Conservation (phyloP, 1,140 invertebrate genomes). For the Euwallacea similis region DNA sequence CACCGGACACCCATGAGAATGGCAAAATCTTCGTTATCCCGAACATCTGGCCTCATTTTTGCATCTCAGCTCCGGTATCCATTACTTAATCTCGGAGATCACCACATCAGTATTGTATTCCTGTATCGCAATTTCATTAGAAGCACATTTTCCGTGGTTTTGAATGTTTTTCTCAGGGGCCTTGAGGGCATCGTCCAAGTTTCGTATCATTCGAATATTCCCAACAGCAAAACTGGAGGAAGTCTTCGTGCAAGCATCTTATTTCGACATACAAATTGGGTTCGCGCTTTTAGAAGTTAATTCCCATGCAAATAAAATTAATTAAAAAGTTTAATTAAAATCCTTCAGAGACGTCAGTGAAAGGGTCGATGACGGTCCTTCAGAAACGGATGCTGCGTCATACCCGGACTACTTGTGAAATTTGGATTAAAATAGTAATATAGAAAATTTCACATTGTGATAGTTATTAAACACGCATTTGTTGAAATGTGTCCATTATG, state of each 20-base stretch:
- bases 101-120: not conserved
- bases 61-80: not conserved
- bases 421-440: not conserved
- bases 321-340: conserved; percentile 46
- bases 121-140: not conserved
- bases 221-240: not conserved
- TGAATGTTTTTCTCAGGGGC: too few species aligned
- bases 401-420: not conserved
- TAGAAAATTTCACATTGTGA: too few species aligned
- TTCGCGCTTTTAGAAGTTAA: conserved; percentile 36
- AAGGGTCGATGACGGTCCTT: conserved; percentile 23
- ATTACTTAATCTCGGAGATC: not conserved
- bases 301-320: conserved; percentile 45
- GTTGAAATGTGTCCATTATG: too few species aligned
- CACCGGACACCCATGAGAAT: conserved; percentile 6
- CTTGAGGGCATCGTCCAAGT: too few species aligned
- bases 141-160: not conserved
- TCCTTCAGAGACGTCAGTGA: conserved; percentile 38
- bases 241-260: conserved; percentile 5
- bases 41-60: conserved; percentile 6
- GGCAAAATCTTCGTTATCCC: conserved; percentile 1
- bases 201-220: too few species aligned
- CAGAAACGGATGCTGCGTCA: conserved; percentile 12
- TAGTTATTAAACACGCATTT: too few species aligned
- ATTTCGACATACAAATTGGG: conserved; percentile 22